phyloP scores from a whole-genome alignment of 1,140 invertebrate species.

The Antheraea pernyi region DNA sequence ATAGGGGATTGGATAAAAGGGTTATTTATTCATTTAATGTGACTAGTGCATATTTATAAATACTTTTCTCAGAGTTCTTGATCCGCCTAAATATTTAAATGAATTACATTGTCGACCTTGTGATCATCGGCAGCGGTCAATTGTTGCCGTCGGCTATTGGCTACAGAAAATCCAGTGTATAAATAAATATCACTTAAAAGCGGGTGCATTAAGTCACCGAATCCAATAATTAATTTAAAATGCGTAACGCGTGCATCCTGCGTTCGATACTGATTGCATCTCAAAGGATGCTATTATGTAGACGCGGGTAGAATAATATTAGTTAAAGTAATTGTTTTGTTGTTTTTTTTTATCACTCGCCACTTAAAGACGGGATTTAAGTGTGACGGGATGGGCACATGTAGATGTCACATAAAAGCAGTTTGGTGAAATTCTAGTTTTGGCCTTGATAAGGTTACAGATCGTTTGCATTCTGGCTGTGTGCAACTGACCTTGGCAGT shows the following conservation, averaged over 20 bases:
- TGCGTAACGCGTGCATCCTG: slow-evolving; percentile 34
- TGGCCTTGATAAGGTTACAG: too few species aligned
- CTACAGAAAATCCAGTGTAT: neutral
- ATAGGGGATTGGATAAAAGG: too few species aligned
- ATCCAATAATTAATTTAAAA: slow-evolving; percentile 14
- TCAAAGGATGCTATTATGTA: slow-evolving; percentile 30
- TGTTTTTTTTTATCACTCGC: neutral
- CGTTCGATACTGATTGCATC: slow-evolving; percentile 27
- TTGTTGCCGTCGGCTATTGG: neutral
- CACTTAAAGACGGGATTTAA: neutral
- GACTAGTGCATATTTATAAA: too few species aligned
- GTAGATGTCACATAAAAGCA: too few species aligned
- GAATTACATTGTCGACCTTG: too few species aligned
- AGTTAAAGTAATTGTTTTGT: neutral
- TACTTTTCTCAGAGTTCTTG: too few species aligned
- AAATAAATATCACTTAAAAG: neutral
- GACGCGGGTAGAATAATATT: slow-evolving; percentile 24
- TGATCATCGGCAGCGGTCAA: neutral
- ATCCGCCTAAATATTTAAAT: too few species aligned
- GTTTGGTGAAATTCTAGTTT: too few species aligned
- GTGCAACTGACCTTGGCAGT: too few species aligned
- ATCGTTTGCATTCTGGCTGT: too few species aligned
- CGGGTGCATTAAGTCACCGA: neutral
- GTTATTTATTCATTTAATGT: too few species aligned
- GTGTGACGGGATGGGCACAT: too few species aligned